These are phyloP conservation scores for Spizella passerina DNA, from an alignment of 2,797 vertebrate species.

Conservation along the genomic window DNA sequence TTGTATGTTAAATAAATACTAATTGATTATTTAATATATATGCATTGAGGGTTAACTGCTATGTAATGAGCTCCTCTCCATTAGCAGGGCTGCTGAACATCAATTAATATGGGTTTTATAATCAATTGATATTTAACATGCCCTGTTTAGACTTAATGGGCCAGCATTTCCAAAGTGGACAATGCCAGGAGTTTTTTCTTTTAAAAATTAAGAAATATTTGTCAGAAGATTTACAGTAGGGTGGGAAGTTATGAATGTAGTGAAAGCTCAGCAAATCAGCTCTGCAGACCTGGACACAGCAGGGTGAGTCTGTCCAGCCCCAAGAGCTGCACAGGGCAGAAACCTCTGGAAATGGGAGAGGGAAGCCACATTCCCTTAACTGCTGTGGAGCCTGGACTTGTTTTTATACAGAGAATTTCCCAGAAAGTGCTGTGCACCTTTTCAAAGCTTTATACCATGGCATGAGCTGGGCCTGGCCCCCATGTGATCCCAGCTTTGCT, in stretches of 20 bases:
- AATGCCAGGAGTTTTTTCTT: background rate
- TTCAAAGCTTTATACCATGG: background rate
- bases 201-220: background rate
- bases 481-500: accelerated
- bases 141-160: constrained; percentile 10
- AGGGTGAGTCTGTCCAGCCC: background rate
- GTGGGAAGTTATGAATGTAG: background rate
- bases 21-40: constrained; percentile 75
- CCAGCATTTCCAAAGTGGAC: constrained; percentile 37
- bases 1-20: constrained; percentile 75
- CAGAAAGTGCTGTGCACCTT: background rate
- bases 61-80: constrained; percentile 63
- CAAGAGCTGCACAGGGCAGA: background rate
- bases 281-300: background rate
- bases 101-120: constrained; percentile 68
- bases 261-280: background rate
- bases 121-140: constrained; percentile 66
- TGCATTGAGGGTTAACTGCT: constrained; percentile 64
- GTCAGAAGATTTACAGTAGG: background rate
- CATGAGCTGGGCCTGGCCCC: background rate
- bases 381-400: background rate
- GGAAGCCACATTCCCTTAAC: background rate
- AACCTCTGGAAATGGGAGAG: background rate
- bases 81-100: constrained; percentile 53
- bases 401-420: background rate